A percentile compares a stretch with the other conserved stretches of the same genome.
phyloP scores from a whole-genome alignment of 2,113 vertebrate species.

The Lophius piscatorius region DNA sequence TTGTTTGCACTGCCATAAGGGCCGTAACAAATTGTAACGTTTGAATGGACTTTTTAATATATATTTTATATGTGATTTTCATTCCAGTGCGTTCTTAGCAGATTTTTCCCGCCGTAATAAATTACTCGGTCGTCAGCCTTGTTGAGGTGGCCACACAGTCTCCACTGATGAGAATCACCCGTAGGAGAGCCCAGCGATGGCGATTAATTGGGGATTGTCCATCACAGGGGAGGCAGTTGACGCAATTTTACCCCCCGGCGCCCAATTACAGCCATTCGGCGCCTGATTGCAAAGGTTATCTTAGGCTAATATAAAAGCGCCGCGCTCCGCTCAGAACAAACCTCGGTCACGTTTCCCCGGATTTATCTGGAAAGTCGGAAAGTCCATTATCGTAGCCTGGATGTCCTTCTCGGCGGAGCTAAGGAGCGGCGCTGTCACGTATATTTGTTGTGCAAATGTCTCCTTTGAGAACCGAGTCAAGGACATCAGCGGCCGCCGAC shows the following conservation, averaged over 20 bases:
- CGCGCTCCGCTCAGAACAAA: constrained; percentile 21
- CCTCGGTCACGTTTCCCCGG: constrained; percentile 46
- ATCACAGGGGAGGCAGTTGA: constrained; percentile 41
- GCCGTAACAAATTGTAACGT: too few species aligned
- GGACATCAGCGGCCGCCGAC: constrained; percentile 49
- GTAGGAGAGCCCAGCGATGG: constrained; percentile 31
- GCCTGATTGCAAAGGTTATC: constrained; percentile 64
- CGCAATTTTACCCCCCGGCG: constrained; percentile 50
- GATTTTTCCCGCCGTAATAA: constrained; percentile 34
- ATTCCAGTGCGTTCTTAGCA: constrained; percentile 28
- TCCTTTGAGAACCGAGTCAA: constrained; percentile 55
- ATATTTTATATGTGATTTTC: constrained; percentile 21
- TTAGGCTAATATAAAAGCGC: constrained; percentile 21
- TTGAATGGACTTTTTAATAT: too few species aligned
- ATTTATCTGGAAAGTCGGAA: constrained; percentile 10
- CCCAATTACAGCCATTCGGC: constrained; percentile 24
- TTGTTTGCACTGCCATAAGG: too few species aligned
- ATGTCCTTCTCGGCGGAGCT: constrained; percentile 21
- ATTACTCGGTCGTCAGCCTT: constrained; percentile 38
- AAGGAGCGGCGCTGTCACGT: constrained; percentile 26
- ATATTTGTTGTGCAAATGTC: constrained; percentile 55
- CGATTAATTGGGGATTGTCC: constrained; percentile 71
- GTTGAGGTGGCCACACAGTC: constrained; percentile 34
- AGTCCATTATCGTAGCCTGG: constrained; percentile 15
- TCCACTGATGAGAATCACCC: constrained; percentile 63